Conservation (phyloP, 2,888 invertebrate genomes). For the Drosophila fungiperda region DNA sequence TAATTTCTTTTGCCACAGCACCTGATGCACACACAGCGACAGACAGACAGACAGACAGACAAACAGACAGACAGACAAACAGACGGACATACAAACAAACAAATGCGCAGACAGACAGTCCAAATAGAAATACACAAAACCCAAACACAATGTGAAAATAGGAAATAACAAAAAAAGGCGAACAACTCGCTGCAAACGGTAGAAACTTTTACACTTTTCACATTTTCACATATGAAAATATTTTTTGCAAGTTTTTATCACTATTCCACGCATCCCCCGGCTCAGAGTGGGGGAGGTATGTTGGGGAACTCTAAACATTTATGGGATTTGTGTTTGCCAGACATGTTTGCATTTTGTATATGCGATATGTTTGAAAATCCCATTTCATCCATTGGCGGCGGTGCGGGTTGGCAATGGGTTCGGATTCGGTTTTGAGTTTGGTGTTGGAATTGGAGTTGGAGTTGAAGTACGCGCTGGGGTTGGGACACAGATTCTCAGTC, state of each 20-base stretch:
- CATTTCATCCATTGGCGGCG: slow-evolving; percentile 53
- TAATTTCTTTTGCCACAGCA: slow-evolving; percentile 78
- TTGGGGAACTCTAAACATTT: slow-evolving; percentile 69
- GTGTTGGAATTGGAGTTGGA: neutral
- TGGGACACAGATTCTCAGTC: slow-evolving; percentile 16
- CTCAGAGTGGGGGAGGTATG: neutral
- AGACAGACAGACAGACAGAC: slow-evolving; percentile 39
- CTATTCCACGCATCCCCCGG: slow-evolving; percentile 40
- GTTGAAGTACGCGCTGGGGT: neutral
- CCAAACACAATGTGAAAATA: slow-evolving; percentile 63
- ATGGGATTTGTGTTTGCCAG: slow-evolving; percentile 83
- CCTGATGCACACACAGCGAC: slow-evolving; percentile 77
- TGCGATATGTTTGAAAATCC: slow-evolving; percentile 79
- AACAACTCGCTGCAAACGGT: slow-evolving; percentile 36
- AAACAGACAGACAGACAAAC: neutral
- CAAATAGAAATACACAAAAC: slow-evolving; percentile 41
- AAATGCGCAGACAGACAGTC: slow-evolving; percentile 18
- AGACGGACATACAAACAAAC: slow-evolving; percentile 14
- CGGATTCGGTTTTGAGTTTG: slow-evolving; percentile 10
- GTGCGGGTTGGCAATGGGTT: slow-evolving; percentile 6
- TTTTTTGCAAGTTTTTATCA: slow-evolving; percentile 75
- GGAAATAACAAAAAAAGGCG: slow-evolving; percentile 52
- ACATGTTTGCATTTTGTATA: slow-evolving; percentile 80
- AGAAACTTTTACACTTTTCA: slow-evolving; percentile 75
- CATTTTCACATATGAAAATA: slow-evolving; percentile 79